A percentile compares a stretch with the other conserved stretches of the same genome.
These are phyloP conservation scores for Mongoloraphidia duomilia DNA, from an alignment of 2,888 invertebrate species.

Conservation along the genomic window DNA sequence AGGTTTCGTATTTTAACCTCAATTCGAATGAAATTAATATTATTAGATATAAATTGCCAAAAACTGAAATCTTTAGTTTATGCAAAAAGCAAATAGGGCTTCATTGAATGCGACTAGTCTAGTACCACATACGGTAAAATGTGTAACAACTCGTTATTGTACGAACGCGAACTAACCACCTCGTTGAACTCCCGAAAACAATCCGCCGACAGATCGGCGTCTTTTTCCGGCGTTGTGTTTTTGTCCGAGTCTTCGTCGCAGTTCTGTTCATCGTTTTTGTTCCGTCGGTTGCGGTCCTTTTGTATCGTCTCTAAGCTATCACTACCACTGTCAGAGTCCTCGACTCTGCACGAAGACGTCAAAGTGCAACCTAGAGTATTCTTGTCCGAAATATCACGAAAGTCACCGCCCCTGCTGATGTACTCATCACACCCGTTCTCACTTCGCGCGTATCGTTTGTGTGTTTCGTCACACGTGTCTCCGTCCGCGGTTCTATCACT, in stretches of 20 bases:
- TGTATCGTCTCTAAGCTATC: neutral
- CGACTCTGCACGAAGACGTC: neutral
- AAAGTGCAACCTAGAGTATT: neutral
- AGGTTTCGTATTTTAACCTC: too few relatives aligned
- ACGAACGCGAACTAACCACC: slow-evolving; percentile 57
- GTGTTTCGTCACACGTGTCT: slow-evolving; percentile 14
- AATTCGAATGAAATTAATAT: too few relatives aligned
- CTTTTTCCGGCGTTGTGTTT: slow-evolving; percentile 15
- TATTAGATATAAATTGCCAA: too few relatives aligned
- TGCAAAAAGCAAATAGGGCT: too few relatives aligned
- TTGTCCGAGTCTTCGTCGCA: slow-evolving; percentile 13
- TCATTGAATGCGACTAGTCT: slow-evolving; percentile 31
- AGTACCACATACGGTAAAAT: slow-evolving; percentile 95
- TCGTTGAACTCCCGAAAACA: slow-evolving; percentile 88
- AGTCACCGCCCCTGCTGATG: neutral
- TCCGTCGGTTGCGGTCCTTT: too few relatives aligned
- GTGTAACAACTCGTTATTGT: slow-evolving; percentile 65
- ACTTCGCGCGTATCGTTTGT: slow-evolving; percentile 21
- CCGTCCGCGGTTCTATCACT: slow-evolving; percentile 24
- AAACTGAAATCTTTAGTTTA: too few relatives aligned
- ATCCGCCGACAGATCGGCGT: slow-evolving; percentile 19
- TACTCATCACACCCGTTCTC: slow-evolving; percentile 19
- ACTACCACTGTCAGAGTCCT: slow-evolving; percentile 4
- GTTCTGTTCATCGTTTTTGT: neutral
- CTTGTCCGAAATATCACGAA: neutral